phyloP scores from a whole-genome alignment of 2,888 invertebrate species.

The Nemotelus nigrinus region DNA sequence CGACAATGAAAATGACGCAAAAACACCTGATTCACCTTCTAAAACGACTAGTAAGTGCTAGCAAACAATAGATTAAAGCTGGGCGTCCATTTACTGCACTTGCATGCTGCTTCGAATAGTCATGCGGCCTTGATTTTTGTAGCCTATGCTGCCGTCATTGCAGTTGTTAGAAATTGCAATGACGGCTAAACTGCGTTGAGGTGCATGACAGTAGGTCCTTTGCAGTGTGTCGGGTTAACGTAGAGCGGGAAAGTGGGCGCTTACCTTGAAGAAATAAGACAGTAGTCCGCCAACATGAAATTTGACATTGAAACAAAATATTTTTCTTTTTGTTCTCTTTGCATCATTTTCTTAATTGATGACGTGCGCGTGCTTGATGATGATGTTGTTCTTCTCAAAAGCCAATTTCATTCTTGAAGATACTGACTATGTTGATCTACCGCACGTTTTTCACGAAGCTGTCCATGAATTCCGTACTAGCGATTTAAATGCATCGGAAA shows the following conservation, averaged over 20 bases:
- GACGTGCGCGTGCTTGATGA: slow-evolving; percentile 33
- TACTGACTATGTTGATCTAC: slow-evolving; percentile 56
- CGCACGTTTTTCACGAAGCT: slow-evolving; percentile 59
- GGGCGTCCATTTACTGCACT: slow-evolving; percentile 36
- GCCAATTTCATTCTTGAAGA: slow-evolving; percentile 58
- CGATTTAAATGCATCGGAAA: slow-evolving; percentile 61
- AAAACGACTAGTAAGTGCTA: slow-evolving; percentile 49
- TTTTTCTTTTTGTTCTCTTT: slow-evolving; percentile 42
- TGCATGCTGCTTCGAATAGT: neutral
- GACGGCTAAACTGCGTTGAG: neutral
- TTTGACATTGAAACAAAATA: slow-evolving; percentile 36
- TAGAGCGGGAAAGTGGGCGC: slow-evolving; percentile 31
- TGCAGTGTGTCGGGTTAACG: neutral
- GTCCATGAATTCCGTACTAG: slow-evolving; percentile 59
- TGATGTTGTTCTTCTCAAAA: slow-evolving; percentile 34
- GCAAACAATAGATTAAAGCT: neutral
- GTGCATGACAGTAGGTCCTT: neutral
- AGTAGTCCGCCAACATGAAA: neutral
- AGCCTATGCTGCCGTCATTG: no score
- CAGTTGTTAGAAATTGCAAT: neutral
- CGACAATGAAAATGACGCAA: slow-evolving; percentile 48
- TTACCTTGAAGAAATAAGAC: slow-evolving; percentile 11
- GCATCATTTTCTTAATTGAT: slow-evolving; percentile 42
- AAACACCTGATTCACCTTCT: slow-evolving; percentile 54
- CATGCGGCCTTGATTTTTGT: no score